Evolutionary conservation across 2,888 invertebrate species (phyloP).

Genomic region (Aphrophora alni): DNA sequence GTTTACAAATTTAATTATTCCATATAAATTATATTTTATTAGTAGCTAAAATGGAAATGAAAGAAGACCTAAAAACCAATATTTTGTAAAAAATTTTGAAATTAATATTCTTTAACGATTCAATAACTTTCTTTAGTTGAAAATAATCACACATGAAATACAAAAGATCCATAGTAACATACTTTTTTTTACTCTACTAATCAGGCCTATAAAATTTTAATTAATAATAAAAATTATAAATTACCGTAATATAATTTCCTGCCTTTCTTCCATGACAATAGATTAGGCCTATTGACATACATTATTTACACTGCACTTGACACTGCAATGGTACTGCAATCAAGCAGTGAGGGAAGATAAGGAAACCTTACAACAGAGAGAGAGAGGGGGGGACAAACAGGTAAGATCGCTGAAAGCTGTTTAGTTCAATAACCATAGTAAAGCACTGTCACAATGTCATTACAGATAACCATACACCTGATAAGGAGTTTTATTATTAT

Average conservation of each 20-base stretch:
- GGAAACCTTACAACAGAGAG: not conserved
- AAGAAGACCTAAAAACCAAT: too few relatives aligned
- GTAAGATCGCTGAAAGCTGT: not conserved
- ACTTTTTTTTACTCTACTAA: too few relatives aligned
- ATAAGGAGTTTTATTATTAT: not conserved
- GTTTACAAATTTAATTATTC: too few relatives aligned
- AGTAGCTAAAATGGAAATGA: too few relatives aligned
- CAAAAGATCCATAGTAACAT: too few relatives aligned
- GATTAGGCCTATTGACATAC: conserved; percentile 17
- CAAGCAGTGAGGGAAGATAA: not conserved
- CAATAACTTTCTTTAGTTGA: too few relatives aligned
- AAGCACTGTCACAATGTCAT: not conserved
- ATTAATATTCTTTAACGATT: too few relatives aligned
- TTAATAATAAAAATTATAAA: not conserved
- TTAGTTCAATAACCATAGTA: not conserved
- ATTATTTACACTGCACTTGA: not conserved
- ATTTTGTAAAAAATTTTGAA: too few relatives aligned
- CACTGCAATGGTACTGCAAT: not conserved
- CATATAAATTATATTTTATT: too few relatives aligned
- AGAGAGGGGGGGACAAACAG: too few relatives aligned
- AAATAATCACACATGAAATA: too few relatives aligned
- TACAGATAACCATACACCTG: not conserved
- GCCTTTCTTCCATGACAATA: conserved; percentile 32
- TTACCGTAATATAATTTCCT: conserved; percentile 19
- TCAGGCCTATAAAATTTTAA: too few relatives aligned